Conservation (phyloP, 2,797 vertebrate genomes). For the Acropternis orthonyx region DNA sequence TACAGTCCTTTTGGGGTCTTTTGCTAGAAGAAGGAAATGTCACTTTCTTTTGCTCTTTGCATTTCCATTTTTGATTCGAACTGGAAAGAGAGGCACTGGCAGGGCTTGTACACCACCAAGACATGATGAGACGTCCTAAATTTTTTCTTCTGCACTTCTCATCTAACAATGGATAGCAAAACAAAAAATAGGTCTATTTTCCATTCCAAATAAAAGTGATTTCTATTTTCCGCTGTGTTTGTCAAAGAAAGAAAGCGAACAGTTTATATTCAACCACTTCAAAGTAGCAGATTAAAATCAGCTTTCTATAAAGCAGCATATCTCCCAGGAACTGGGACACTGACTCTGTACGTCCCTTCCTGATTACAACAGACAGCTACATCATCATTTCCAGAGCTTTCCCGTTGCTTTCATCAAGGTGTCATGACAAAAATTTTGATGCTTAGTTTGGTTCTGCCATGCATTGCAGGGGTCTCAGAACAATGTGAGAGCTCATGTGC, state of each 20-base stretch:
- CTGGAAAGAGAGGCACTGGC: neutral
- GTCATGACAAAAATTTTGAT: neutral
- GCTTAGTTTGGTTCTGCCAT: neutral
- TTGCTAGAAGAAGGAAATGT: neutral
- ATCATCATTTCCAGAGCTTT: neutral
- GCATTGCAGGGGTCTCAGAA: neutral
- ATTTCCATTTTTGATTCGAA: neutral
- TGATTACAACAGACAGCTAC: neutral
- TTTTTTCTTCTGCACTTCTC: neutral
- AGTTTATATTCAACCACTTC: neutral
- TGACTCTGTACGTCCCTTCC: neutral
- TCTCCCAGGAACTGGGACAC: neutral
- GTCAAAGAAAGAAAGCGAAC: neutral
- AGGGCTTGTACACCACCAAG: neutral
- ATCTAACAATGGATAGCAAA: neutral
- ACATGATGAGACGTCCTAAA: neutral
- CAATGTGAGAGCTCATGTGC: neutral
- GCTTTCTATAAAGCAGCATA: neutral
- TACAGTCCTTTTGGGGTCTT: neutral
- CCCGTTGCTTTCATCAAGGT: neutral
- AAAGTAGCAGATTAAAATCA: slow-evolving; percentile 7
- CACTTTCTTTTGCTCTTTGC: neutral
- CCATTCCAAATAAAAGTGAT: neutral
- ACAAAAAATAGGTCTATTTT: neutral
- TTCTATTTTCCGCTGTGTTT: neutral